Conservation (phyloP, 2,113 vertebrate genomes). For the Hiodon tergisus region DNA sequence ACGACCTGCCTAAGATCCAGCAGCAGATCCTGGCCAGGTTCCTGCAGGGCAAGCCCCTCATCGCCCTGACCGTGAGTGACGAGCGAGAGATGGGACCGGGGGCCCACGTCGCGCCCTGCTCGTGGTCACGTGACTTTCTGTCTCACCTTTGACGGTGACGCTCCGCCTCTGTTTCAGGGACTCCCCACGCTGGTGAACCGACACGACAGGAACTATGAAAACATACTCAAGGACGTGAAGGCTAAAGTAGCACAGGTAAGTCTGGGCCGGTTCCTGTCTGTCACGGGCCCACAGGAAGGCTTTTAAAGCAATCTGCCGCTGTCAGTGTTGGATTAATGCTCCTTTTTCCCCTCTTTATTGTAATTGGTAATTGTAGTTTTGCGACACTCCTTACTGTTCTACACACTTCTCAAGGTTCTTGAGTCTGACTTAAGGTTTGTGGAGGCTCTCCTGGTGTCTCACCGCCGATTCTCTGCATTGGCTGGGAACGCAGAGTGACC, state of each 20-base stretch:
- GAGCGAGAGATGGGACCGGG: neutral
- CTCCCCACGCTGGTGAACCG: conserved; percentile 82
- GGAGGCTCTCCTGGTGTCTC: neutral
- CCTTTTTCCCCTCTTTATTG: too few relatives aligned
- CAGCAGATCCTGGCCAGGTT: conserved; percentile 77
- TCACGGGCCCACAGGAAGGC: neutral
- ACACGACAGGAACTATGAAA: conserved; percentile 81
- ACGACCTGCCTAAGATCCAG: conserved; percentile 83
- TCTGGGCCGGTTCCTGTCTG: neutral
- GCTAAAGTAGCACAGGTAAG: conserved; percentile 77
- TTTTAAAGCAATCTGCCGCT: too few relatives aligned
- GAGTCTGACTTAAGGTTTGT: neutral
- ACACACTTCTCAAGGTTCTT: neutral
- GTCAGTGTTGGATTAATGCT: too few relatives aligned
- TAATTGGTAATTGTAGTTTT: too few relatives aligned
- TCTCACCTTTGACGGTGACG: too few relatives aligned
- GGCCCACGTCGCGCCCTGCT: neutral
- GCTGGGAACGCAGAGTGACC: neutral
- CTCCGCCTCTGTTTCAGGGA: conserved; percentile 59
- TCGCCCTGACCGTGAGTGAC: conserved; percentile 68
- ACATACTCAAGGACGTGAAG: conserved; percentile 73
- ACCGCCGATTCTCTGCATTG: neutral
- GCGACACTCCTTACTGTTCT: too few relatives aligned
- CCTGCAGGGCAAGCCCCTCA: conserved; percentile 81
- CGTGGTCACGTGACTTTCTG: neutral